Percentiles rank a stretch among this genome's conserved stretches.
phyloP scores from a whole-genome alignment of 1,140 invertebrate genomes.

The Bombus waltoni region DNA sequence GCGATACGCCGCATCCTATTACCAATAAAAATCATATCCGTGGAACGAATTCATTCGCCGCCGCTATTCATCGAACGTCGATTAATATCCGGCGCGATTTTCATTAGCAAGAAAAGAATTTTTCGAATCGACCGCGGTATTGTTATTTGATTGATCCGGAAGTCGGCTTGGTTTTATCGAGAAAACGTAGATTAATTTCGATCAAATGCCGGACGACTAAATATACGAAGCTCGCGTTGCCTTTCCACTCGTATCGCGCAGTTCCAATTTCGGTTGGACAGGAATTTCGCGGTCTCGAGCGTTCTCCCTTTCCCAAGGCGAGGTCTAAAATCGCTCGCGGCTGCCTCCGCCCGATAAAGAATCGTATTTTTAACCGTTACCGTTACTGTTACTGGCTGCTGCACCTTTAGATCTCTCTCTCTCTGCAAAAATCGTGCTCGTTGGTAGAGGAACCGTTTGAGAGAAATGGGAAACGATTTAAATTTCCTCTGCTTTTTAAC shows the following conservation, averaged over 20 bases:
- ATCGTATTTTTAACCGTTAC: conserved; percentile 68
- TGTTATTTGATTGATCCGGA: not conserved
- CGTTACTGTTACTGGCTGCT: conserved; percentile 59
- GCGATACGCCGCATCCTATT: not conserved
- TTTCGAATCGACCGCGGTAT: not conserved
- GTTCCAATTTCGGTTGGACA: conserved; percentile 61
- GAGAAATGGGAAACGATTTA: not conserved
- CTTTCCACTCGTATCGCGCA: no score
- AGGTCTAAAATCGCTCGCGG: conserved; percentile 43
- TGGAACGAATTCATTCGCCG: not conserved
- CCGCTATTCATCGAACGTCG: not conserved
- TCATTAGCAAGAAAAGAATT: not conserved
- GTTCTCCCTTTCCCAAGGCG: conserved; percentile 29
- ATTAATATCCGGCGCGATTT: conserved; percentile 25
- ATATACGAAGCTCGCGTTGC: not conserved
- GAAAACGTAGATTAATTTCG: not conserved
- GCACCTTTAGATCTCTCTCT: conserved; percentile 5
- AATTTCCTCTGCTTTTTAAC: not conserved
- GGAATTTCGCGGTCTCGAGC: conserved; percentile 37
- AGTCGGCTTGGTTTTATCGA: not conserved
- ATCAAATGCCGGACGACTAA: not conserved
- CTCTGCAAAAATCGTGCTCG: conserved; percentile 44
- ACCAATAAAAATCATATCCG: conserved; percentile 46
- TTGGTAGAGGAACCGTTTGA: not conserved
- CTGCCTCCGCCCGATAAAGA: conserved; percentile 54